phyloP scores from a whole-genome alignment of 1,140 invertebrate species.

The Lithobius niger region DNA sequence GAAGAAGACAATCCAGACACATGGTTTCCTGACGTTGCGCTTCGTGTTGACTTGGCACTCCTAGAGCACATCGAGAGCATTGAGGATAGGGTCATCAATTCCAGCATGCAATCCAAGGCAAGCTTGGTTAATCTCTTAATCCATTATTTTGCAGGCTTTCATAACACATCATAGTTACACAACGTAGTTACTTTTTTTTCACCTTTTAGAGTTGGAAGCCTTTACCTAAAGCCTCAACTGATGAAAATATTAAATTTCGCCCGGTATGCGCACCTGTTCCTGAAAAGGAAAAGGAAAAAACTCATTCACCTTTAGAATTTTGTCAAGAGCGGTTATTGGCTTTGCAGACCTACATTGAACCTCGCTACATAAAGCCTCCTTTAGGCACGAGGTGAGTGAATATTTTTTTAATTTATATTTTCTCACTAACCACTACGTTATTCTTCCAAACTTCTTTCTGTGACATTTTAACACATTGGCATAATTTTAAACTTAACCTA shows the following conservation, averaged over 20 bases:
- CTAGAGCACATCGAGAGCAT: slow-evolving; percentile 78
- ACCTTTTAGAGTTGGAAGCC: slow-evolving; percentile 70
- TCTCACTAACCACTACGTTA: no score
- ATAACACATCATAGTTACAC: no score
- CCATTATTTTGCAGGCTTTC: no score
- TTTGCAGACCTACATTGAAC: slow-evolving; percentile 77
- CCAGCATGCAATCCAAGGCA: slow-evolving; percentile 81
- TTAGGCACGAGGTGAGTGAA: slow-evolving; percentile 52
- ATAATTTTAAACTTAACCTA: no score
- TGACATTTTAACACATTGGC: no score
- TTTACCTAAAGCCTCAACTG: slow-evolving; percentile 44
- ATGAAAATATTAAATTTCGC: slow-evolving; percentile 41
- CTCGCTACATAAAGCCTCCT: slow-evolving; percentile 85
- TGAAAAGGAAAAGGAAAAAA: slow-evolving; percentile 33
- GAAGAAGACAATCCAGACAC: slow-evolving; percentile 22
- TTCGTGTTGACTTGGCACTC: slow-evolving; percentile 63
- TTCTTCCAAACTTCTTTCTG: no score
- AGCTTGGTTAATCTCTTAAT: no score
- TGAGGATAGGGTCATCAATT: slow-evolving; percentile 80
- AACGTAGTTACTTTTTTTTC: neutral
- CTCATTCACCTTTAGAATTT: slow-evolving; percentile 39
- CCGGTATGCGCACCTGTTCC: slow-evolving; percentile 27
- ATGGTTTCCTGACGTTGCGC: slow-evolving; percentile 58
- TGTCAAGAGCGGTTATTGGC: slow-evolving; percentile 62
- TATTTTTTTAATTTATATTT: no score